Conservation (phyloP, 1,140 invertebrate species). For the Archivesica marissinica region DNA sequence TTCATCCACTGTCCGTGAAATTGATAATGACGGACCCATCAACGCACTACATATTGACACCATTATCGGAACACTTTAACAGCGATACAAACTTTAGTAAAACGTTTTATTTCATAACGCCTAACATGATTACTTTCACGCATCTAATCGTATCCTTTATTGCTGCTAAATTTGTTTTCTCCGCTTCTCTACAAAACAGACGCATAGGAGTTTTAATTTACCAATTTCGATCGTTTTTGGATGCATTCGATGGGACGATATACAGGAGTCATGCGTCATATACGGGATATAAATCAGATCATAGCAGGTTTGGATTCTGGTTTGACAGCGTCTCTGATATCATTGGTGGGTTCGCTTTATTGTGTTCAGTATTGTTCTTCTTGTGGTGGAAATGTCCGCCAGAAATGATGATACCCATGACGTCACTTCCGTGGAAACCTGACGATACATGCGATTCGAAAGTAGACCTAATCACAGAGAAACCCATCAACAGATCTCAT, state of each 20-base stretch:
- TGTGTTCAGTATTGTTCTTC: constrained; percentile 74
- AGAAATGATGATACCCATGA: constrained; percentile 61
- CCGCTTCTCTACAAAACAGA: constrained; percentile 73
- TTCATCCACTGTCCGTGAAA: constrained; percentile 79
- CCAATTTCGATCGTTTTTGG: constrained; percentile 78
- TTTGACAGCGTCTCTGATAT: constrained; percentile 78
- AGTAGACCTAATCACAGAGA: constrained; percentile 57
- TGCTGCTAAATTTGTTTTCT: constrained; percentile 77
- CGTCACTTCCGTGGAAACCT: constrained; percentile 65
- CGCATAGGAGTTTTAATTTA: constrained; percentile 79
- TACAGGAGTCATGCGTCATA: constrained; percentile 74
- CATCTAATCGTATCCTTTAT: constrained; percentile 77
- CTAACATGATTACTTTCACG: constrained; percentile 80
- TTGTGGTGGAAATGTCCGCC: constrained; percentile 71
- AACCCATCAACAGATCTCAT: constrained; percentile 25
- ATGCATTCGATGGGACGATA: constrained; percentile 81
- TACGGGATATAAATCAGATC: constrained; percentile 75
- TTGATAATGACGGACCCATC: constrained; percentile 80
- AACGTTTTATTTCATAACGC: constrained; percentile 79
- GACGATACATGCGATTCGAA: constrained; percentile 30
- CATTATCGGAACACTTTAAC: constrained; percentile 79
- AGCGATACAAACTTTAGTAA: constrained; percentile 78
- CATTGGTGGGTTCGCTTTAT: constrained; percentile 73
- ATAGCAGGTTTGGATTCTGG: constrained; percentile 78
- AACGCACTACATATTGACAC: constrained; percentile 78